These are phyloP conservation scores for Xenopus laevis DNA, from an alignment of 2,113 vertebrate species.

Conservation along the genomic window DNA sequence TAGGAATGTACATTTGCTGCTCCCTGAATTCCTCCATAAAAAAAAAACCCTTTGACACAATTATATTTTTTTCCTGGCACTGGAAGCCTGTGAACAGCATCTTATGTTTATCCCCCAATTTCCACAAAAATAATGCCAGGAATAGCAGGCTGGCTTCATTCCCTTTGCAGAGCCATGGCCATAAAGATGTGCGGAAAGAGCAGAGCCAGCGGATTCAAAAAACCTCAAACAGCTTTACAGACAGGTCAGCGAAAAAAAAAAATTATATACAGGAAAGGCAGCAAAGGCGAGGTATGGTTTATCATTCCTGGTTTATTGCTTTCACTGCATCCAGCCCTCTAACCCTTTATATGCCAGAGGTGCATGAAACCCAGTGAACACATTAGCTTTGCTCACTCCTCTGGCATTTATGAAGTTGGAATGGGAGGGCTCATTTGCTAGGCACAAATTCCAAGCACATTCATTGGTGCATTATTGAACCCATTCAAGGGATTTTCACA, in stretches of 20 bases:
- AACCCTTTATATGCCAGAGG: conserved; percentile 3
- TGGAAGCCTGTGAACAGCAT: conserved; percentile 35
- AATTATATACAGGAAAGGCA: conserved; percentile 32
- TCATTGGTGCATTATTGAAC: no score
- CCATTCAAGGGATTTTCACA: no score
- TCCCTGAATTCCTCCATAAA: conserved; percentile 31
- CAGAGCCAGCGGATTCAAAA: conserved; percentile 42
- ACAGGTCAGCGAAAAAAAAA: conserved; percentile 42
- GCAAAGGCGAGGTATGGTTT: conserved; percentile 22
- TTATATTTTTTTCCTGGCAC: conserved; percentile 42
- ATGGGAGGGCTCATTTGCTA: no score
- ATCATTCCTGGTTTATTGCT: conserved; percentile 32
- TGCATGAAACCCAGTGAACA: no score
- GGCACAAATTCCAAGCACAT: no score
- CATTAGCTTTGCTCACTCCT: no score
- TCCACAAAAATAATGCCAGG: conserved; percentile 45
- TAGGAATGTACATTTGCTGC: conserved; percentile 26
- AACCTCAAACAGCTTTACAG: conserved; percentile 46
- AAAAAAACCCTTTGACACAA: conserved; percentile 38
- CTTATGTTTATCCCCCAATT: conserved; percentile 44
- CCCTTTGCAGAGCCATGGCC: conserved; percentile 37
- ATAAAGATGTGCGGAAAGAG: conserved; percentile 43
- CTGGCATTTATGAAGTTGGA: no score
- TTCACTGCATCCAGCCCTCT: conserved; percentile 29
- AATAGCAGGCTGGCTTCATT: conserved; percentile 41